Percentiles rank a stretch among this genome's conserved stretches.
Evolutionary conservation across 2,113 vertebrate species (phyloP).

Genomic region (Tor tambroides): DNA sequence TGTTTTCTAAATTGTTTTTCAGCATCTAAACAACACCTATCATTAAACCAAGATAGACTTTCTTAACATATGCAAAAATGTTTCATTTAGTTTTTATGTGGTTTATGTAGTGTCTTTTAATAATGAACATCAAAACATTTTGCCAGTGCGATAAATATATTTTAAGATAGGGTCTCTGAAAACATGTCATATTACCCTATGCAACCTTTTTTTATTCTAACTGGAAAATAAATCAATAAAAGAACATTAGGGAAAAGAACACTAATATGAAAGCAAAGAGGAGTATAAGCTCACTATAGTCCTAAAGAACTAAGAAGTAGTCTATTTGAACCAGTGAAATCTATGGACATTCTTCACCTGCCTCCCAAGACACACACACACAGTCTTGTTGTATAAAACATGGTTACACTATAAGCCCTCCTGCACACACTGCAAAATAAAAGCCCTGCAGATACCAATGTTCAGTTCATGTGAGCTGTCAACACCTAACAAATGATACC

Average conservation of each 20-base stretch:
- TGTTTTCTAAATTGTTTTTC: too few species aligned
- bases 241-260: too few species aligned
- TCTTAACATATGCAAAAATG: too few species aligned
- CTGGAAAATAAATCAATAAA: too few species aligned
- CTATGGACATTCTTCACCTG: neutral
- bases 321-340: neutral
- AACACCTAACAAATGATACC: slow-evolving; percentile 8
- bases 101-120: neutral
- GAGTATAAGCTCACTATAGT: neutral
- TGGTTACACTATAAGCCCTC: neutral
- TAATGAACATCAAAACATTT: neutral
- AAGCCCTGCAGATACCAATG: slow-evolving; percentile 4
- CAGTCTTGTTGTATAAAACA: slow-evolving; percentile 2
- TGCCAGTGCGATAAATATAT: too few species aligned
- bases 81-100: too few species aligned
- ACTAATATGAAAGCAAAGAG: neutral
- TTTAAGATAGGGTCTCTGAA: too few species aligned
- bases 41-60: too few species aligned
- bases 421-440: neutral
- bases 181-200: too few species aligned
- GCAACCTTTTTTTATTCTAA: too few species aligned
- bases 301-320: neutral
- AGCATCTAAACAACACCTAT: too few species aligned
- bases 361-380: too few species aligned
- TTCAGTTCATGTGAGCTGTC: slow-evolving; percentile 33